phyloP scores from a whole-genome alignment of 2,113 vertebrate genomes.

The Xiphias gladius region DNA sequence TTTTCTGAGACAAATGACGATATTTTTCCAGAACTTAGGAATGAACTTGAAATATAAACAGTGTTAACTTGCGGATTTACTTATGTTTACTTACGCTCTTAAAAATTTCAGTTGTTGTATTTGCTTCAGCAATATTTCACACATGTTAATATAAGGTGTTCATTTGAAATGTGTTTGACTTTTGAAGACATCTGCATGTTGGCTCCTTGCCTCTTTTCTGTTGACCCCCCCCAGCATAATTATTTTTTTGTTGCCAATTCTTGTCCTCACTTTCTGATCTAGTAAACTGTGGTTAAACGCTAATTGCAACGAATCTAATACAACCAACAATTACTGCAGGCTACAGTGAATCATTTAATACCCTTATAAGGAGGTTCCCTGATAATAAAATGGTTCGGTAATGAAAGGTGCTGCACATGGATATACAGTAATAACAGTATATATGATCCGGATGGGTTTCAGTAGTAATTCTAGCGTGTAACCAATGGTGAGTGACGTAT shows the following conservation, averaged over 20 bases:
- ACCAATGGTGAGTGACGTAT: conserved; percentile 22
- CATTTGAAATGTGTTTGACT: conserved; percentile 21
- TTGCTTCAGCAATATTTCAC: conserved; percentile 9
- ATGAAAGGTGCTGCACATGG: conserved; percentile 12
- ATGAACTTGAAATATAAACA: conserved; percentile 46
- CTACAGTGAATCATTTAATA: background rate
- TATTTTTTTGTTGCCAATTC: conserved; percentile 6
- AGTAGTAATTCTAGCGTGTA: background rate
- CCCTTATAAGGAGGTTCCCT: background rate
- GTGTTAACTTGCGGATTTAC: conserved; percentile 39
- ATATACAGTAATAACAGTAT: conserved; percentile 43
- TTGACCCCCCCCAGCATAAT: background rate
- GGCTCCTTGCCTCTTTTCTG: background rate
- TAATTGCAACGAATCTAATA: conserved; percentile 1
- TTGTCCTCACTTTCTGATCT: background rate
- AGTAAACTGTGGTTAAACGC: conserved; percentile 9
- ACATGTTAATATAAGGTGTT: background rate
- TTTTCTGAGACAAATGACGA: conserved; percentile 22
- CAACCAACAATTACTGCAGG: conserved; percentile 5
- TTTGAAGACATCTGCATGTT: background rate
- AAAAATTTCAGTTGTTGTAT: background rate
- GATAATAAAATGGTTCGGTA: background rate
- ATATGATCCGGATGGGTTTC: conserved; percentile 20
- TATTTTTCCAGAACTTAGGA: conserved; percentile 30
- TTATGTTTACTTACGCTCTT: conserved; percentile 34